Evolutionary conservation across 2,888 invertebrate genomes (phyloP).

Genomic region (Lordiphosa fenestrarum): DNA sequence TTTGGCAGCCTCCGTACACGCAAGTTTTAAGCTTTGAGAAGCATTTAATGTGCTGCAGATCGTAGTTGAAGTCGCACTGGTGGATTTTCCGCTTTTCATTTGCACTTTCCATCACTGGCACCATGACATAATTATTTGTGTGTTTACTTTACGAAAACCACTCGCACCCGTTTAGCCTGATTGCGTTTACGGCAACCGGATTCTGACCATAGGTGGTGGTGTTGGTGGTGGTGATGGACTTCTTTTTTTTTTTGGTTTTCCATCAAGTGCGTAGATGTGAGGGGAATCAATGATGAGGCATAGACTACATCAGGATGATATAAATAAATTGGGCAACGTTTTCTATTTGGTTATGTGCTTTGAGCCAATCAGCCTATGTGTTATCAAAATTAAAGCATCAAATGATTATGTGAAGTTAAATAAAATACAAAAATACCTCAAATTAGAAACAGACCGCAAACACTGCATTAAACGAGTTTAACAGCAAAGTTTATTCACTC

Average conservation of each 20-base stretch:
- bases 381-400: no score
- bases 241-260: conserved; percentile 24
- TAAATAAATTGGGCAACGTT: no score
- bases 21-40: conserved; percentile 34
- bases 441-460: no score
- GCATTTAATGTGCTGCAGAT: conserved; percentile 37
- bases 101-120: conserved; percentile 73
- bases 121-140: conserved; percentile 74
- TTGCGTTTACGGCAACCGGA: conserved; percentile 57
- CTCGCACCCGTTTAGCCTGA: conserved; percentile 55
- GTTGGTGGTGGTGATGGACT: conserved; percentile 25
- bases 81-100: conserved; percentile 68
- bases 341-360: no score
- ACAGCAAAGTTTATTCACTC: no score
- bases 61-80: conserved; percentile 13
- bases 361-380: no score
- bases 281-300: conserved; percentile 5
- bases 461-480: no score
- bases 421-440: no score
- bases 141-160: conserved; percentile 19
- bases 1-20: conserved; percentile 29
- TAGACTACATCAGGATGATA: background rate
- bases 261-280: conserved; percentile 9
- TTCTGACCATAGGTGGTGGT: conserved; percentile 39
- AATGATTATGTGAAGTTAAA: no score